Percentiles rank a stretch among this genome's conserved stretches.
Evolutionary conservation across 1,140 invertebrate genomes (phyloP).

Genomic region (Paralvinella palmiformis): DNA sequence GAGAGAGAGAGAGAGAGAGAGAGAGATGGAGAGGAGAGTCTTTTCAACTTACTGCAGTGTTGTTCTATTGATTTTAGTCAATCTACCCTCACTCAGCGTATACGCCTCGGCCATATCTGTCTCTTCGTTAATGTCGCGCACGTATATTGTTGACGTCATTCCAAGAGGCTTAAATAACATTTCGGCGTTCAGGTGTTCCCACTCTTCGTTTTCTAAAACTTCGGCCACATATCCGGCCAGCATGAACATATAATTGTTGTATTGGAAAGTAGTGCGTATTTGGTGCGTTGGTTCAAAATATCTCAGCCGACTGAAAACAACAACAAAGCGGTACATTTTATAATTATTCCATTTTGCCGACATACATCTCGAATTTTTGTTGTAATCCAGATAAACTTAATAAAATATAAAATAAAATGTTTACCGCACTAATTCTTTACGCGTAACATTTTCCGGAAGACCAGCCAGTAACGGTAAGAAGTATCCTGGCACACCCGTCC

Average conservation of each 20-base stretch:
- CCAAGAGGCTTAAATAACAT: constrained; percentile 29
- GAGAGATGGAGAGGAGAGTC: too few relatives aligned
- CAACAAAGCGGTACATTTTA: too few relatives aligned
- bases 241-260: constrained; percentile 44
- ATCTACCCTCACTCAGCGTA: constrained; percentile 26
- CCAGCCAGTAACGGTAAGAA: constrained; percentile 21
- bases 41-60: constrained; percentile 31
- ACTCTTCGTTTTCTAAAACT: constrained; percentile 27
- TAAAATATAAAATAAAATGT: neutral
- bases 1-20: too few relatives aligned
- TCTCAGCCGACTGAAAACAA: constrained; percentile 26
- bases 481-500: constrained; percentile 21
- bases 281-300: constrained; percentile 26
- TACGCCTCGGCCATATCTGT: constrained; percentile 32
- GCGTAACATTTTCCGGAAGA: constrained; percentile 15
- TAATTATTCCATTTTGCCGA: neutral
- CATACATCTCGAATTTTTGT: neutral
- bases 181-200: constrained; percentile 33
- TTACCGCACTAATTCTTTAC: constrained; percentile 21
- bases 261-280: constrained; percentile 34
- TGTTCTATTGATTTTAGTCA: constrained; percentile 23
- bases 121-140: constrained; percentile 23
- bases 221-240: constrained; percentile 41
- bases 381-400: neutral
- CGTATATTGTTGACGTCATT: constrained; percentile 34